Conservation (phyloP, 2,888 invertebrate species). For the Lottia scabra region DNA sequence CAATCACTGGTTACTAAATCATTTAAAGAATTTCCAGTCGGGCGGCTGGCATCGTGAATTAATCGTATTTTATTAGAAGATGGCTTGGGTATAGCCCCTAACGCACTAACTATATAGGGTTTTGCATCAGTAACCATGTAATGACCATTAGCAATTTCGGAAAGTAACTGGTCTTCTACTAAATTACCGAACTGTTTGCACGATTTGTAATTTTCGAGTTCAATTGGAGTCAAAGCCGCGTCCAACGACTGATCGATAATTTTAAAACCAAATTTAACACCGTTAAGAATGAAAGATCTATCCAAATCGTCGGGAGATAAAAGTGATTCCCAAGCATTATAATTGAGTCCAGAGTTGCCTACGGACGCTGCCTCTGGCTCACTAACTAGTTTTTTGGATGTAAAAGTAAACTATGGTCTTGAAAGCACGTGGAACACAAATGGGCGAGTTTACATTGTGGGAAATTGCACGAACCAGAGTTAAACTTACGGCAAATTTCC, state of each 20-base stretch:
- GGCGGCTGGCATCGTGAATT: not conserved
- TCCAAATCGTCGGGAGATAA: constrained; percentile 4
- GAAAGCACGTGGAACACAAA: constrained; percentile 17
- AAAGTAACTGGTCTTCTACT: not conserved
- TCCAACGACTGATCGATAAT: constrained; percentile 9
- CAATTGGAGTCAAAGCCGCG: not conserved
- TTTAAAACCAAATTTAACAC: constrained; percentile 16
- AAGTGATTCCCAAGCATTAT: not conserved
- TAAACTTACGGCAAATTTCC: constrained; percentile 24
- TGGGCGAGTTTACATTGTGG: constrained; percentile 18
- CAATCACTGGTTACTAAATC: not conserved
- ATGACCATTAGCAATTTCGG: not conserved
- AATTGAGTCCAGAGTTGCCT: not conserved
- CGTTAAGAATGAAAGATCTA: constrained; percentile 16
- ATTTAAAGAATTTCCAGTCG: not conserved
- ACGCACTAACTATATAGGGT: not conserved
- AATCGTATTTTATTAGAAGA: not conserved
- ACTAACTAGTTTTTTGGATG: constrained; percentile 3
- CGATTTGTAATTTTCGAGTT: constrained; percentile 17
- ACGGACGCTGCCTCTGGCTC: not conserved
- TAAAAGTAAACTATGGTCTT: not conserved
- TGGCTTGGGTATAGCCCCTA: not conserved
- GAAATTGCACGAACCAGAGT: constrained; percentile 15
- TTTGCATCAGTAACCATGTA: not conserved
- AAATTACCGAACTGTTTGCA: not conserved